Evolutionary conservation across 2,888 invertebrate genomes (phyloP).

Genomic region (Perizoma flavofasciatum): DNA sequence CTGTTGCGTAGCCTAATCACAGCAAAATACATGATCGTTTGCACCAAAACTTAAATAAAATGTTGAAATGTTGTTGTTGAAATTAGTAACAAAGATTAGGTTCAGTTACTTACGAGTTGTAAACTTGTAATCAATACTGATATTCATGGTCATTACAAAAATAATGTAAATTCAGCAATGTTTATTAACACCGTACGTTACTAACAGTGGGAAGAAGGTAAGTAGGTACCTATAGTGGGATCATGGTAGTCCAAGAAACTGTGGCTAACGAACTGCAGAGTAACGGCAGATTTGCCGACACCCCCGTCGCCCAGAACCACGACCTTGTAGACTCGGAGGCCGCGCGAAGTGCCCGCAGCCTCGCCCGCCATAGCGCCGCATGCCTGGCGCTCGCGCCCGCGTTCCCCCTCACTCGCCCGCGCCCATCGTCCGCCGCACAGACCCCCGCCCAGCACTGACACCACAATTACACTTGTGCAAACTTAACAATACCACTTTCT

Average conservation of each 20-base stretch:
- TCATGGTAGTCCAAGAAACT: conserved; percentile 96
- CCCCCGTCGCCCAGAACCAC: conserved; percentile 96
- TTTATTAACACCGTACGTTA: conserved; percentile 30
- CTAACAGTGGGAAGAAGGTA: conserved; percentile 12
- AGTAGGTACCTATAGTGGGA: conserved; percentile 92
- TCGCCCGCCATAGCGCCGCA: conserved; percentile 79
- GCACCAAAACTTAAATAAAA: too few relatives aligned
- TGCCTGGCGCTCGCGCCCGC: conserved; percentile 70
- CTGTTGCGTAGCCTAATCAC: too few relatives aligned
- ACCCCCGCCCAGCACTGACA: conserved; percentile 65
- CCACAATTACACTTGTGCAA: conserved; percentile 57
- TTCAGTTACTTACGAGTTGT: neutral
- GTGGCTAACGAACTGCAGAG: conserved; percentile 96
- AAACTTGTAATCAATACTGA: neutral
- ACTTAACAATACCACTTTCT: conserved; percentile 48
- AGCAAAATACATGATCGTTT: too few relatives aligned
- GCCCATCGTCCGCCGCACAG: conserved; percentile 61
- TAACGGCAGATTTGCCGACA: conserved; percentile 97
- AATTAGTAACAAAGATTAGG: too few relatives aligned
- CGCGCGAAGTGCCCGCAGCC: conserved; percentile 85
- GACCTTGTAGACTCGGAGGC: conserved; percentile 93
- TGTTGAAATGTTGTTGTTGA: too few relatives aligned
- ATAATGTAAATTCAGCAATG: conserved; percentile 20
- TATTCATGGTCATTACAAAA: conserved; percentile 20
- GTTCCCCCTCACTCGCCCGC: conserved; percentile 54